A percentile compares a stretch with the other conserved stretches of the same genome.
Conservation (phyloP, 2,797 vertebrate species). For the Prunella strophiata region DNA sequence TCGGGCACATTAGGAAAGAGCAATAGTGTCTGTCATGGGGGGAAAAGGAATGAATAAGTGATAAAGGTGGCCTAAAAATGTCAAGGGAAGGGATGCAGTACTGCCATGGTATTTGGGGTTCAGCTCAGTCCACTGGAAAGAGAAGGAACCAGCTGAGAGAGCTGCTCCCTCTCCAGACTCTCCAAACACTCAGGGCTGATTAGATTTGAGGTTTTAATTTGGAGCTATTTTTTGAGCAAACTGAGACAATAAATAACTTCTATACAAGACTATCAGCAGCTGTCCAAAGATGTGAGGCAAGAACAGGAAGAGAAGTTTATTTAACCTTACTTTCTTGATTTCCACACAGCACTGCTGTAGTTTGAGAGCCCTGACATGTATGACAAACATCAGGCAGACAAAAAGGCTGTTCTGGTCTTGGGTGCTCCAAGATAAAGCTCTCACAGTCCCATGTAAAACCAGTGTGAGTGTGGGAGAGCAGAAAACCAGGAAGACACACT, state of each 20-base stretch:
- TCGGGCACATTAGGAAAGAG: conserved; percentile 53
- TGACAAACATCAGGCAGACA: conserved; percentile 29
- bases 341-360: background rate
- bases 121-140: conserved; percentile 41
- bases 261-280: conserved; percentile 2
- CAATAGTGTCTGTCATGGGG: conserved; percentile 38
- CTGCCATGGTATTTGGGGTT: conserved; percentile 43
- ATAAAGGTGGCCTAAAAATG: conserved; percentile 69
- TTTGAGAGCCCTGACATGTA: background rate
- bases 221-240: conserved; percentile 46
- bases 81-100: conserved; percentile 48
- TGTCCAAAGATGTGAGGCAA: background rate
- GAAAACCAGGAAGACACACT: background rate
- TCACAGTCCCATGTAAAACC: background rate
- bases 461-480: background rate
- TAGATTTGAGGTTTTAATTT: conserved; percentile 47
- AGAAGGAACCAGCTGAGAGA: background rate
- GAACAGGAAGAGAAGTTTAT: conserved; percentile 12
- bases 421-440: background rate
- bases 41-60: conserved; percentile 64
- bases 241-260: conserved; percentile 33
- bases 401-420: background rate
- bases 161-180: conserved; percentile 31
- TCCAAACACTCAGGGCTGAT: conserved; percentile 44
- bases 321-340: background rate